Evolutionary conservation across 1,140 invertebrate species (phyloP).

Genomic region (Macrosteles quadrilineatus): DNA sequence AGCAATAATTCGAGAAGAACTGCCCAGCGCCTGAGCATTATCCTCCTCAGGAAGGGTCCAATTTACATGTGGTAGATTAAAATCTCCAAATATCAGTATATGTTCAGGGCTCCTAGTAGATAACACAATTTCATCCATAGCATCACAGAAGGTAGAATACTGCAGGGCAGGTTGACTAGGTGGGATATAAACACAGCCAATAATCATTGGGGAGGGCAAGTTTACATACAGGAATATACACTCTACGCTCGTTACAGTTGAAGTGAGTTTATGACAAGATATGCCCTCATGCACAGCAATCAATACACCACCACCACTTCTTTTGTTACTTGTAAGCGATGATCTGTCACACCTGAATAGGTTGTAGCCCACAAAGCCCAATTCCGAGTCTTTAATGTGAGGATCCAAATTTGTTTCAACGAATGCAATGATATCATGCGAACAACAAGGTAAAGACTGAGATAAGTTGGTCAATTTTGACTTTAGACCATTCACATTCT

Average conservation of each 20-base stretch:
- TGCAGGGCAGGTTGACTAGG: not conserved
- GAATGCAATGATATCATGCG: no score
- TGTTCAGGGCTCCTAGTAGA: not conserved
- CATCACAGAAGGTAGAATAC: not conserved
- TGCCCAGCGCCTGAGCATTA: not conserved
- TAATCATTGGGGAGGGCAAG: not conserved
- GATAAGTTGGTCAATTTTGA: not conserved
- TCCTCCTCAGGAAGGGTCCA: not conserved
- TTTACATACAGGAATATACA: not conserved
- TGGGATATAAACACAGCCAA: not conserved
- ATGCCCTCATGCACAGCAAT: not conserved
- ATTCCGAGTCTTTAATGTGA: not conserved
- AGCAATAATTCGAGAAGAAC: not conserved
- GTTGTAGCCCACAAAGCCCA: not conserved
- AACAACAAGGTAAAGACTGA: not conserved
- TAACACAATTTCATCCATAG: not conserved
- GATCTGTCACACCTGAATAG: not conserved
- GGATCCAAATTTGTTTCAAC: not conserved
- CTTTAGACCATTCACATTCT: not conserved
- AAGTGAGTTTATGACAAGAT: not conserved
- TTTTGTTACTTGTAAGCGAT: not conserved
- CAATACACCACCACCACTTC: not conserved
- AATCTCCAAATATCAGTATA: not conserved
- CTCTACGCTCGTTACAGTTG: not conserved
- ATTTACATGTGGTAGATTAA: not conserved